phyloP scores from a whole-genome alignment of 1,140 invertebrate genomes.

The Halesus radiatus region DNA sequence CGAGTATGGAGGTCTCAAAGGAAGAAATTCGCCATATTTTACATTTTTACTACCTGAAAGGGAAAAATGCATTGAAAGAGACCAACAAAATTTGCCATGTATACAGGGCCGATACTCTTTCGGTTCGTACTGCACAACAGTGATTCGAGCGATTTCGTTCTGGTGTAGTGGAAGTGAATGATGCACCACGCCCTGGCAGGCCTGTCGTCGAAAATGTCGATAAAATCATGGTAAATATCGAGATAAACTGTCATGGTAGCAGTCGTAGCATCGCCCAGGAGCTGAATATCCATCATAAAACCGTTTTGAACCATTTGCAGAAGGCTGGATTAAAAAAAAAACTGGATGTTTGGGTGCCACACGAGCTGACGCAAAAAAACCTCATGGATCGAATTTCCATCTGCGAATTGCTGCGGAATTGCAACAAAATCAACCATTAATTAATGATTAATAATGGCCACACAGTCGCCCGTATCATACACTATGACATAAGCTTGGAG shows the following conservation, averaged over 20 bases:
- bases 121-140: constrained; percentile 19
- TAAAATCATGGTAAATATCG: constrained; percentile 12
- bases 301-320: constrained; percentile 5
- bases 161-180: constrained; percentile 22
- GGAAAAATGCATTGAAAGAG: background rate
- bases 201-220: constrained; percentile 18
- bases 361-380: constrained; percentile 30
- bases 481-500: too few relatives aligned
- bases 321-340: constrained; percentile 20
- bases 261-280: constrained; percentile 20
- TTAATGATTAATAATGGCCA: too few relatives aligned
- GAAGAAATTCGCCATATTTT: constrained; percentile 27
- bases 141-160: constrained; percentile 13
- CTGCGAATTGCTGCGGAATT: background rate
- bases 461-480: too few relatives aligned
- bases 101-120: background rate
- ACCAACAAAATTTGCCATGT: too few relatives aligned
- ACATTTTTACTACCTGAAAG: constrained; percentile 22
- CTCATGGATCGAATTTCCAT: constrained; percentile 21
- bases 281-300: constrained; percentile 17
- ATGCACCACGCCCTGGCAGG: constrained; percentile 14
- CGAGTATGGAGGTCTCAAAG: constrained; percentile 10
- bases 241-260: constrained; percentile 10
- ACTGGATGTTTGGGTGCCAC: constrained; percentile 14
- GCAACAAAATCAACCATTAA: too few relatives aligned